Evolutionary conservation across 2,797 vertebrate genomes (phyloP).

Genomic region (Hylomyscus alleni): DNA sequence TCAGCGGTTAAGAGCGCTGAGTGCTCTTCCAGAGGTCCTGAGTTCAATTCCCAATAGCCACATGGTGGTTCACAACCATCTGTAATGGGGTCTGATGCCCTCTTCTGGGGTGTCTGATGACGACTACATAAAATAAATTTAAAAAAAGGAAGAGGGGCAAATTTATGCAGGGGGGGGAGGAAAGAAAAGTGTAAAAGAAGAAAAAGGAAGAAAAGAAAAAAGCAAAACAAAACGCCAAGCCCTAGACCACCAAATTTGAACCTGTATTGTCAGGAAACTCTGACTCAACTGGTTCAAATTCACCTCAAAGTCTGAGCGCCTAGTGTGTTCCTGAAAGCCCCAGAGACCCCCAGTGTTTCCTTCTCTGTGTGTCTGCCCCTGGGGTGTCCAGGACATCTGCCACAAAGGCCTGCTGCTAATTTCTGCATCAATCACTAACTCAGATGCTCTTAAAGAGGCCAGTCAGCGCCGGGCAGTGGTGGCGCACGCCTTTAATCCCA

Average conservation of each 20-base stretch:
- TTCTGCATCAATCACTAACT: neutral
- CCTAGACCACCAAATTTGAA: neutral
- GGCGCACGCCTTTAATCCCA: too few species aligned
- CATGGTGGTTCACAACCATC: too few species aligned
- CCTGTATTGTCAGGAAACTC: neutral
- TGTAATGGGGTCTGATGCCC: too few species aligned
- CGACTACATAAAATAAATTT: neutral
- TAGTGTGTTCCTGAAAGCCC: neutral
- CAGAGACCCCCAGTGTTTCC: neutral
- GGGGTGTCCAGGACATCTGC: neutral
- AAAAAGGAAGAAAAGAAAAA: neutral
- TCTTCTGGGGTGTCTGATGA: too few species aligned
- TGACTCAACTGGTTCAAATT: neutral
- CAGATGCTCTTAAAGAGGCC: neutral
- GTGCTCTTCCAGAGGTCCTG: too few species aligned
- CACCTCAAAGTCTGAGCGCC: neutral
- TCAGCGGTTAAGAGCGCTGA: too few species aligned
- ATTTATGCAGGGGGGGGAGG: neutral
- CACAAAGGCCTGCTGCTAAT: neutral
- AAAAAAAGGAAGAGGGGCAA: neutral
- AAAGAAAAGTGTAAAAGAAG: neutral
- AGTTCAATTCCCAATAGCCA: too few species aligned
- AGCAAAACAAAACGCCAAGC: neutral
- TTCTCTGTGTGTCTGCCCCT: neutral
- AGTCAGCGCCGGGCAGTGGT: too few species aligned